These are phyloP conservation scores for Phenacoccus solenopsis DNA, from an alignment of 1,140 invertebrate species.

Conservation along the genomic window DNA sequence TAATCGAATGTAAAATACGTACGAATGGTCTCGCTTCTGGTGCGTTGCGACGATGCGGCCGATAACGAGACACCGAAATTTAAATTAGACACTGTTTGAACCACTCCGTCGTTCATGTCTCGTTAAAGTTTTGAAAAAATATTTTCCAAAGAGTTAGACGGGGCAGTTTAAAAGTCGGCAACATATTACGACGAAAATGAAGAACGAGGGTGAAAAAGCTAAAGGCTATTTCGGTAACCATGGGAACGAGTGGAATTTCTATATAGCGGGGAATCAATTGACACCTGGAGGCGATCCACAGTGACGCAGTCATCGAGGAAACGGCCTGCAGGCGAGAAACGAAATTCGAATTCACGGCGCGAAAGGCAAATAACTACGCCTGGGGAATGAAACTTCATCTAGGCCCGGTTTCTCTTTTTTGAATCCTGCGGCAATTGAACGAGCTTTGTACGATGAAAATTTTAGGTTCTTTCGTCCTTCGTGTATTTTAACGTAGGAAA, in stretches of 20 bases:
- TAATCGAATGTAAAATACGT: too few species aligned
- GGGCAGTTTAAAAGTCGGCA: constrained; percentile 13
- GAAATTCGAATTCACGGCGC: constrained; percentile 13
- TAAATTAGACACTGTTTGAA: too few species aligned
- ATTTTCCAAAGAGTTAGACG: not conserved
- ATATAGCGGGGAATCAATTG: constrained; percentile 13
- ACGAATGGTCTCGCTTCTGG: too few species aligned
- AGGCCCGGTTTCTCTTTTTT: not conserved
- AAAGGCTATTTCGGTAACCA: constrained; percentile 9
- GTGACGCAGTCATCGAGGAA: constrained; percentile 13
- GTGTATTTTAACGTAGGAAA: not conserved
- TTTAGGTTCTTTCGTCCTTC: not conserved
- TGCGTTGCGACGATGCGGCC: too few species aligned
- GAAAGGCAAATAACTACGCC: constrained; percentile 15
- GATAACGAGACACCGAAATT: too few species aligned
- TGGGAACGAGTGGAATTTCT: constrained; percentile 4
- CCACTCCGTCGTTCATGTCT: too few species aligned
- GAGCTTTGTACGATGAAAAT: not conserved
- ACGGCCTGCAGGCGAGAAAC: not conserved
- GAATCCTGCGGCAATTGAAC: not conserved
- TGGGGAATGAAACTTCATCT: constrained; percentile 11
- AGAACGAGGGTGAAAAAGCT: constrained; percentile 8
- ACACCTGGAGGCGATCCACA: constrained; percentile 10
- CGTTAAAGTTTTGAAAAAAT: constrained; percentile 9
- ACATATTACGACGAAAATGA: constrained; percentile 12